Conservation (phyloP, 2,113 vertebrate species). For the Ciconia maguari region DNA sequence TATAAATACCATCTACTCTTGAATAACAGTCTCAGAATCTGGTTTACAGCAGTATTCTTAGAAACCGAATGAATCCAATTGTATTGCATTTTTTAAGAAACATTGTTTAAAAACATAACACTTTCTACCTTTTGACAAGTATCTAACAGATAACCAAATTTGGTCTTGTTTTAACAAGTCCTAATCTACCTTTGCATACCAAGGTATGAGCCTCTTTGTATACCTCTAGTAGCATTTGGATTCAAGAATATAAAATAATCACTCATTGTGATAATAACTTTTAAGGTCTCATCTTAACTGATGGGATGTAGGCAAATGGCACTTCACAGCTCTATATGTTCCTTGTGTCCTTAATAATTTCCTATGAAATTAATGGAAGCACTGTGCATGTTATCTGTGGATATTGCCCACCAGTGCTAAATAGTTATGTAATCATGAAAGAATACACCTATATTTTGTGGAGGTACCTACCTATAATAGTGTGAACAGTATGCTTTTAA, state of each 20-base stretch:
- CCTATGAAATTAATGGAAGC: background rate
- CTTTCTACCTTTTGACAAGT: background rate
- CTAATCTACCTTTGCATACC: background rate
- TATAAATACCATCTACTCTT: background rate
- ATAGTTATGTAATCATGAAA: background rate
- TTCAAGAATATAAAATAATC: background rate
- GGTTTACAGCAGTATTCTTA: background rate
- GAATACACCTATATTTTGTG: background rate
- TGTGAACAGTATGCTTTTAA: background rate
- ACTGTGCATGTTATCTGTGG: background rate
- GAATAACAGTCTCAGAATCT: background rate
- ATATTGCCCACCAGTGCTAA: background rate
- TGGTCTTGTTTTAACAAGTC: background rate
- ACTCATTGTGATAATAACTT: background rate
- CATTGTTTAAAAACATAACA: background rate
- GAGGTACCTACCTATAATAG: background rate
- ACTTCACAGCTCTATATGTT: background rate
- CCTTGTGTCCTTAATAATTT: background rate
- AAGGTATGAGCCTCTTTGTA: background rate
- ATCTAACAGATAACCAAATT: background rate
- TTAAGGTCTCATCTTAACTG: background rate
- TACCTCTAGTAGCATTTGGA: background rate
- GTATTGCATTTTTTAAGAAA: background rate
- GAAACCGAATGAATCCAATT: background rate
- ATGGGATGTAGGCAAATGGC: background rate